Conservation (phyloP, 2,888 invertebrate species). For the Creontiades dilutus region DNA sequence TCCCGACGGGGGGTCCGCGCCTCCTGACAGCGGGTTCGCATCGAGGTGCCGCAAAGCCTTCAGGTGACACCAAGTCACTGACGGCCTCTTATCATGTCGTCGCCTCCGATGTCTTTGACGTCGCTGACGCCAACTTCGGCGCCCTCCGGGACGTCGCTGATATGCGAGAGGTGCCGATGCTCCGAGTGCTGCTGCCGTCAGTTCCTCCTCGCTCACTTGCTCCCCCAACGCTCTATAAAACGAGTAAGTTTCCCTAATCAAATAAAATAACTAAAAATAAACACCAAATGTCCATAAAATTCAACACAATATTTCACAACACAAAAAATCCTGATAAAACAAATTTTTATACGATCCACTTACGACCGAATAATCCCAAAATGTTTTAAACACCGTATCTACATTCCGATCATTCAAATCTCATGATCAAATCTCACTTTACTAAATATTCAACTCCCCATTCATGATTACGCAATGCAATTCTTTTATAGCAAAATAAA, state of each 20-base stretch:
- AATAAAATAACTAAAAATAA: not conserved
- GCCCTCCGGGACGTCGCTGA: slow-evolving; percentile 15
- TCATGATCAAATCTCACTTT: no score
- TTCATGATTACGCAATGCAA: no score
- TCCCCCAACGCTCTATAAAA: slow-evolving; percentile 73
- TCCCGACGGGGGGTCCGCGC: not conserved
- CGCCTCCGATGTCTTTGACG: not conserved
- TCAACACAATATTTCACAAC: no score
- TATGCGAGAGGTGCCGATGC: slow-evolving; percentile 70
- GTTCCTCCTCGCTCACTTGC: slow-evolving; percentile 72
- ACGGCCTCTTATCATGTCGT: not conserved
- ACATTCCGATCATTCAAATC: no score
- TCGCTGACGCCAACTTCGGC: not conserved
- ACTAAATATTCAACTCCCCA: no score
- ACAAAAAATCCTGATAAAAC: no score
- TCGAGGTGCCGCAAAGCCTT: not conserved
- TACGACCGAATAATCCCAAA: no score
- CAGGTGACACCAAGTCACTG: not conserved
- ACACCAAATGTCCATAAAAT: no score
- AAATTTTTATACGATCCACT: no score
- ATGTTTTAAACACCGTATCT: no score
- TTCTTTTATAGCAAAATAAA: no score
- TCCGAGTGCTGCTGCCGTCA: slow-evolving; percentile 74
- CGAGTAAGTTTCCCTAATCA: slow-evolving; percentile 61
- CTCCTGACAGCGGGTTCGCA: not conserved